phyloP scores from a whole-genome alignment of 1,140 invertebrate species.

The Leptoteleia sp. region DNA sequence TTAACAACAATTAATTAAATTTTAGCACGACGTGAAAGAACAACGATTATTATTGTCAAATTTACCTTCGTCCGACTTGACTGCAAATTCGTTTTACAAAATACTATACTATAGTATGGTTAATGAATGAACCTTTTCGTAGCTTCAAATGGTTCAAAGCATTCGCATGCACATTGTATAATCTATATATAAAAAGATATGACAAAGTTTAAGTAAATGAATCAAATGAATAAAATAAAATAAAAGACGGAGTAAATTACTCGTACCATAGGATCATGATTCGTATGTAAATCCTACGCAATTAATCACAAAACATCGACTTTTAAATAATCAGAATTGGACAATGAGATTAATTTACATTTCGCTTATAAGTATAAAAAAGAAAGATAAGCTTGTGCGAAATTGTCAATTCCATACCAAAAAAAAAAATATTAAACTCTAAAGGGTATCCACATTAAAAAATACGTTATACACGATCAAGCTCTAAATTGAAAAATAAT shows the following conservation, averaged over 20 bases:
- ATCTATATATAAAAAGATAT: constrained; percentile 38
- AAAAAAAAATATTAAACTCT: constrained; percentile 41
- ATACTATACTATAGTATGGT: constrained; percentile 33
- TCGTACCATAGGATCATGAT: background rate
- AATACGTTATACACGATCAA: constrained; percentile 41
- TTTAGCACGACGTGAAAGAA: constrained; percentile 15
- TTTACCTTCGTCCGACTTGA: constrained; percentile 44
- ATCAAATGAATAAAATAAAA: constrained; percentile 9
- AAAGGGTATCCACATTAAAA: constrained; percentile 22
- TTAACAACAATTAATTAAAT: constrained; percentile 27
- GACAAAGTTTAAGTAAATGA: constrained; percentile 8
- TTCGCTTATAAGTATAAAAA: constrained; percentile 3
- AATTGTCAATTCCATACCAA: constrained; percentile 44
- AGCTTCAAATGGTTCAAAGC: constrained; percentile 67
- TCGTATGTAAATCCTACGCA: constrained; percentile 1
- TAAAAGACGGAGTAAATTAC: background rate
- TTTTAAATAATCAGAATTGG: constrained; percentile 9
- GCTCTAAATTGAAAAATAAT: constrained; percentile 10
- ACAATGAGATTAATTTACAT: constrained; percentile 36
- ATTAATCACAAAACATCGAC: constrained; percentile 59
- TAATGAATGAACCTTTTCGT: constrained; percentile 47
- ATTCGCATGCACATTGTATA: constrained; percentile 75
- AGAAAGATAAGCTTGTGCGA: constrained; percentile 45
- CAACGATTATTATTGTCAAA: constrained; percentile 10
- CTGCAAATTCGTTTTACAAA: constrained; percentile 27